Conservation (phyloP, 2,797 vertebrate species). For the Spinibarbus caldwelli region DNA sequence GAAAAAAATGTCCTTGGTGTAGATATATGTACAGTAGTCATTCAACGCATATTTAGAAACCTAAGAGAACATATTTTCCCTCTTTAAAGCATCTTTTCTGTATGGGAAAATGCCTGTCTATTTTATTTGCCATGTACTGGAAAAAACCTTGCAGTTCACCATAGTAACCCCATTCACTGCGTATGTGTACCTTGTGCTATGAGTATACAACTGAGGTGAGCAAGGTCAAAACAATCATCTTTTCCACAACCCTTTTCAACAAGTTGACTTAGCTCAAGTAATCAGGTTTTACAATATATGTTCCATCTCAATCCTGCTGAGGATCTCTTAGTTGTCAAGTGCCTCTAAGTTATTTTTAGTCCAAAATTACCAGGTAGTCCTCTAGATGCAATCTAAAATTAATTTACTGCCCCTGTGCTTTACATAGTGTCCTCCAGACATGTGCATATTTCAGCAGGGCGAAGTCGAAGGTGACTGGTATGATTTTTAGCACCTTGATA, state of each 20-base stretch:
- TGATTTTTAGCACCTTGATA: conserved; percentile 48
- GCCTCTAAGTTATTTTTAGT: conserved; percentile 5
- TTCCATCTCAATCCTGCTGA: conserved; percentile 12
- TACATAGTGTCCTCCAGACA: conserved; percentile 47
- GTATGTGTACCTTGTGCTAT: conserved; percentile 3
- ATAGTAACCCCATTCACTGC: conserved; percentile 23
- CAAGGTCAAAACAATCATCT: conserved; percentile 26
- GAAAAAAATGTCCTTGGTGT: not conserved
- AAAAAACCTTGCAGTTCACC: conserved; percentile 13
- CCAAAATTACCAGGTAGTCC: conserved; percentile 22
- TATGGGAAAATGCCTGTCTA: not conserved
- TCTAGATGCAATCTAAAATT: conserved; percentile 29
- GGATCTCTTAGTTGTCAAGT: conserved; percentile 6
- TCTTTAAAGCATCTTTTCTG: conserved; percentile 4
- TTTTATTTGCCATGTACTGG: conserved; percentile 20
- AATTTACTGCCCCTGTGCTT: conserved; percentile 40
- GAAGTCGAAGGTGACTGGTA: conserved; percentile 47
- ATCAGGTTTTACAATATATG: conserved; percentile 16
- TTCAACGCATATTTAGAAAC: not conserved
- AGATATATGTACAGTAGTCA: not conserved
- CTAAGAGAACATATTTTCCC: not conserved
- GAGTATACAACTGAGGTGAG: conserved; percentile 21
- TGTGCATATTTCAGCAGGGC: conserved; percentile 44
- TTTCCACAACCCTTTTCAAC: conserved; percentile 22
- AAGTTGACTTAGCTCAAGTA: conserved; percentile 12